Base-by-base conservation (phyloP, 2,888 invertebrate species). In the Subacronicta megacephala region DNA sequence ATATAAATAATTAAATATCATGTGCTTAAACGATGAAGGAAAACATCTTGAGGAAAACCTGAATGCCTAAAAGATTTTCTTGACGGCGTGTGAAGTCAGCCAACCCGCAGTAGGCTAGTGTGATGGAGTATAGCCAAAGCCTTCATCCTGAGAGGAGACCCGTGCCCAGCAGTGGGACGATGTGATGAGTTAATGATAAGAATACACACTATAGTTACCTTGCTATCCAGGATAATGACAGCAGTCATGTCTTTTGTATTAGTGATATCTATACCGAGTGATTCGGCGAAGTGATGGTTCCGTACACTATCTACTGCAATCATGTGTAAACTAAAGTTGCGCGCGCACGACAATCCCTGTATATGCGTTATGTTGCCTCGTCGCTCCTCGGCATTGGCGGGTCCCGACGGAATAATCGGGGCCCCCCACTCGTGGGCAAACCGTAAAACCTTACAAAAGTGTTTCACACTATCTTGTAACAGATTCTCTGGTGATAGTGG, bases 251-350 rank as follows among this genome's bases (percentile, higher is more conserved):
- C 95, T 57, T 89, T 94, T 57, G 84, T 92, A 37, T 92, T 94
- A 10, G 88, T 84, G 29, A 97, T 88, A 84, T 97, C 96, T 17
- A 97, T 94, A 2, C 97, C 97, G 5, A 98, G 94, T 18, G 95
- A 95, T 80, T 97, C 96, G 0, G 97, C 96, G 81, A 98, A 97
- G 77, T 96, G 95, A 71, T 95, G 95, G 80, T 97, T 96, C 49
- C 95, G 90, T 1, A 96, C 86, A 70, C 96, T 96, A 82, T 98
- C 98, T 72, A 98, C 95, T 0, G 97, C 96, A 31, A 97, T 88
- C 65, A 93, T 88, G 46, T 92, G 83, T 52, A 94, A 50, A 35
- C 83, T 90, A 35, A 82, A 81, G 66, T 94, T 94, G 0, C 81
- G 75, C 1, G 79, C 74, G 75, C 96, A 96, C 0, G 93, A 88